A percentile compares a stretch with the other conserved stretches of the same genome.
Conservation (phyloP, 2,797 vertebrate species). For the Semaprochilodus insignis region DNA sequence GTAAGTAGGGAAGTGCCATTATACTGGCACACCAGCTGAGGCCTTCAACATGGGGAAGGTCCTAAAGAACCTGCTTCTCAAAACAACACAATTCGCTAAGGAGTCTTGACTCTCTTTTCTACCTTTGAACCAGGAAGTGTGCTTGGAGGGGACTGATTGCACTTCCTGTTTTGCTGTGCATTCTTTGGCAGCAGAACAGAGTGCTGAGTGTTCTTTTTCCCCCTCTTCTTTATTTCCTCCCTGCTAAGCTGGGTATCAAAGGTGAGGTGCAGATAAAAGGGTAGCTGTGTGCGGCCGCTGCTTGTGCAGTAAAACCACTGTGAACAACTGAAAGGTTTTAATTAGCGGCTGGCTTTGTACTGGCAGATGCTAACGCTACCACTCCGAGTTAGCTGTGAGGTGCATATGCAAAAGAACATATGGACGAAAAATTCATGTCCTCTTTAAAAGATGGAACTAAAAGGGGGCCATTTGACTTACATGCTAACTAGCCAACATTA, state of each 20-base stretch:
- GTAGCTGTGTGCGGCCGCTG: conserved; percentile 18
- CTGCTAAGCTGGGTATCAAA: conserved; percentile 43
- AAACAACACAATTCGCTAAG: conserved; percentile 27
- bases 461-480: background rate
- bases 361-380: background rate
- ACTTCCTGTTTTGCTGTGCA: conserved; percentile 76
- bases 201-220: conserved; percentile 37
- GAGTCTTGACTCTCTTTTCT: conserved; percentile 9
- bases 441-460: background rate
- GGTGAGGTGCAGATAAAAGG: conserved; percentile 40
- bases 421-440: background rate
- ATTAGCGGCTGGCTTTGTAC: conserved; percentile 29
- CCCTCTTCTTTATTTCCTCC: conserved; percentile 41
- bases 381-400: background rate
- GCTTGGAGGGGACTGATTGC: conserved; percentile 65
- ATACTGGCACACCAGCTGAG: background rate
- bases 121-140: conserved; percentile 67
- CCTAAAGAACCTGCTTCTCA: background rate
- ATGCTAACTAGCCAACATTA: background rate
- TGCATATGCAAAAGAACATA: background rate
- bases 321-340: conserved; percentile 28
- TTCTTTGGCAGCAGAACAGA: conserved; percentile 57
- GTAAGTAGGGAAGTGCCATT: background rate
- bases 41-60: background rate
- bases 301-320: background rate